Conservation (phyloP, 2,113 vertebrate species). For the Microcebus lehilahytsara region DNA sequence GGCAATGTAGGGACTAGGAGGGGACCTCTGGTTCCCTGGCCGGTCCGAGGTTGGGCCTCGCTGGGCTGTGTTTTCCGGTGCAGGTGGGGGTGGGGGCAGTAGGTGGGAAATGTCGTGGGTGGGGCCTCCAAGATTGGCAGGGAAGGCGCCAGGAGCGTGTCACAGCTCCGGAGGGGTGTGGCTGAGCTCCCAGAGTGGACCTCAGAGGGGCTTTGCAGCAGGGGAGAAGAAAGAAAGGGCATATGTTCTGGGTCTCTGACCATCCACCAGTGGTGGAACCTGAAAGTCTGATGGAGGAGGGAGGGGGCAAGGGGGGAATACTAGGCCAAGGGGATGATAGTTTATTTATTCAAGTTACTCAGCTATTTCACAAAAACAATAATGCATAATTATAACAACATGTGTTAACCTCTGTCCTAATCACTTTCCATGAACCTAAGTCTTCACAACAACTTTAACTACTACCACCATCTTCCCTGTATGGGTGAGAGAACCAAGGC, state of each 20-base stretch:
- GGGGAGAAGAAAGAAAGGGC: not conserved
- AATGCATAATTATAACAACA: not conserved
- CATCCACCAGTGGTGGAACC: not conserved
- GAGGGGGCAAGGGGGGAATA: not conserved
- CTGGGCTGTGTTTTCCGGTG: not conserved
- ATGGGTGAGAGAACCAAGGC: not conserved
- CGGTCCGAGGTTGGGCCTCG: not conserved
- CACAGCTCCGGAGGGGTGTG: not conserved
- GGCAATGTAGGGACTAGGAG: not conserved
- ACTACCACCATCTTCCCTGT: not conserved
- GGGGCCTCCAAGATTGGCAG: not conserved
- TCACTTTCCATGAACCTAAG: not conserved
- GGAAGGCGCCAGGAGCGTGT: not conserved
- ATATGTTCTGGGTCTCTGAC: not conserved
- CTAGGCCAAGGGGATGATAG: not conserved
- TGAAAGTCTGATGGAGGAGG: not conserved
- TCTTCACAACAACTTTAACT: not conserved
- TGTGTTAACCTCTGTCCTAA: not conserved
- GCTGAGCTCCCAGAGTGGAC: not conserved
- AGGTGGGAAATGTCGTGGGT: not conserved
- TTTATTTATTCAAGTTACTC: not conserved
- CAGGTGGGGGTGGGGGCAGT: not conserved
- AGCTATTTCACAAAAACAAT: not conserved
- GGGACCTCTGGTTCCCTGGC: not conserved
- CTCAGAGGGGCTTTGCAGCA: constrained; percentile 25